These are phyloP conservation scores for Nipponacmea schrenckii DNA, from an alignment of 2,888 invertebrate genomes.

Conservation along the genomic window DNA sequence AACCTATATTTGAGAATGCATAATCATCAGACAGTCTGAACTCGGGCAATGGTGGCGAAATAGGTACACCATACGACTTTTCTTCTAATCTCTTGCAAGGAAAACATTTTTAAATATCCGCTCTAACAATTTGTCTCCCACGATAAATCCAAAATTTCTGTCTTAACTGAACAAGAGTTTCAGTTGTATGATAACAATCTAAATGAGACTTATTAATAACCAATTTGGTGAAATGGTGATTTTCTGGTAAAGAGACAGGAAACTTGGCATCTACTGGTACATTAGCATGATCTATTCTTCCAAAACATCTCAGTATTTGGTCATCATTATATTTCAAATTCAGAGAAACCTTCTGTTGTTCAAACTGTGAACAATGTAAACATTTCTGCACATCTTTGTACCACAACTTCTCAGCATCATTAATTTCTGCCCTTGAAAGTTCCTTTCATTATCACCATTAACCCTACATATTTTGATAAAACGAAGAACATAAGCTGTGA, in stretches of 20 bases:
- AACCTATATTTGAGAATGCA: background rate
- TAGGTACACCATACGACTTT: background rate
- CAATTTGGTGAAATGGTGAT: background rate
- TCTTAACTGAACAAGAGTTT: background rate
- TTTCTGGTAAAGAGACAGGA: background rate
- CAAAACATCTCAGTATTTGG: conserved; percentile 1
- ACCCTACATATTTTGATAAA: too few relatives aligned
- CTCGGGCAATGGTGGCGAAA: background rate
- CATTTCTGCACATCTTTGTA: background rate
- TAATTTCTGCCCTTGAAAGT: too few relatives aligned
- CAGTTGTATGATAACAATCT: background rate
- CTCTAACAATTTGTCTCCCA: background rate
- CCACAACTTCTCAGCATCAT: background rate
- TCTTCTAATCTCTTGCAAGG: background rate
- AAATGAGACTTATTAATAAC: background rate
- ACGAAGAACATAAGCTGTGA: too few relatives aligned
- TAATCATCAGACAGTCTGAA: background rate
- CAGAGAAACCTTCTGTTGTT: background rate
- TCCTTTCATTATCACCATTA: too few relatives aligned
- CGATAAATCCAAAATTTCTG: background rate
- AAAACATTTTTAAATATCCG: background rate
- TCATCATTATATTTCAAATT: background rate
- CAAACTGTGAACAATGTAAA: background rate
- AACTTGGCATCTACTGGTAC: background rate
- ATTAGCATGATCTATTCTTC: background rate